These are phyloP conservation scores for Trididemnum clinides DNA, from an alignment of 23 tunicate species.

Conservation along the genomic window DNA sequence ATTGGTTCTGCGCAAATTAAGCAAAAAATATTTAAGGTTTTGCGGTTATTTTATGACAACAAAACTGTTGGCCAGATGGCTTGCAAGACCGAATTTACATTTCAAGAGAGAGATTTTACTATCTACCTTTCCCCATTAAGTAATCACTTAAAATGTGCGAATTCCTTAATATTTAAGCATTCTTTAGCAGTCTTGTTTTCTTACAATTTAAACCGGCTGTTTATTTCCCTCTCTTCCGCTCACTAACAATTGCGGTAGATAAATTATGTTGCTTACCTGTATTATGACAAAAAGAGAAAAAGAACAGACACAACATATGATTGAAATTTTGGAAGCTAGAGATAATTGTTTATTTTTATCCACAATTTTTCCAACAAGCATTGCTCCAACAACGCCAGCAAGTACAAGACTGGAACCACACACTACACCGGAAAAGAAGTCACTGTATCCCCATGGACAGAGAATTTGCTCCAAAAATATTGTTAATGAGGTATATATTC, in stretches of 20 bases:
- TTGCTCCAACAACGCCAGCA: slow-evolving; percentile 55
- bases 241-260: too few species aligned
- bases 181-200: too few species aligned
- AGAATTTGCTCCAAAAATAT: slow-evolving; percentile 57
- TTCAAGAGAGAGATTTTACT: too few species aligned
- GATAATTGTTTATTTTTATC: slow-evolving; percentile 28
- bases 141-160: too few species aligned
- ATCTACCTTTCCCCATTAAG: too few species aligned
- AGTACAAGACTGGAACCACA: slow-evolving; percentile 52
- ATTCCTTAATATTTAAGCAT: too few species aligned
- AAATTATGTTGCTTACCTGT: slow-evolving; percentile 13
- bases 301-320: not conserved
- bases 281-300: not conserved
- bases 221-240: too few species aligned
- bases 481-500: slow-evolving; percentile 46
- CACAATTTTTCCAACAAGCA: slow-evolving; percentile 37
- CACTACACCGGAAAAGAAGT: slow-evolving; percentile 48
- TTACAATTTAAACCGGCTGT: too few species aligned
- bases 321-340: slow-evolving; percentile 2
- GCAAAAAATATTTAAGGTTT: too few species aligned
- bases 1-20: slow-evolving; percentile 24
- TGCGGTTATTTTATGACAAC: too few species aligned
- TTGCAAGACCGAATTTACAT: too few species aligned
- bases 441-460: slow-evolving; percentile 75
- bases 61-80: too few species aligned